These are phyloP conservation scores for Hucho hucho DNA, from an alignment of 2,113 vertebrate genomes.

Conservation along the genomic window DNA sequence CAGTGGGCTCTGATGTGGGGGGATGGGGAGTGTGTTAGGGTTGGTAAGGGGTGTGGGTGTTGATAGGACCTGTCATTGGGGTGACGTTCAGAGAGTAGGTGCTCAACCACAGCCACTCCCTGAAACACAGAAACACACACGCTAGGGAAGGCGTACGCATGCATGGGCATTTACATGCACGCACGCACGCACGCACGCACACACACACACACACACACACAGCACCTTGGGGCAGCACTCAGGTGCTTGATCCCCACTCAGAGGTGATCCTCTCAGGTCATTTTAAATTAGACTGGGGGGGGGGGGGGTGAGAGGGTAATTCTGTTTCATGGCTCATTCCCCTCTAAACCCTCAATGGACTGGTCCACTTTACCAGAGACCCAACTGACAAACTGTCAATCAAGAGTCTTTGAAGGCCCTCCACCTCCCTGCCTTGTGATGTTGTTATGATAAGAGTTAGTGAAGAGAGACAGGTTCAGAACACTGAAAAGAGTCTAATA, in stretches of 20 bases:
- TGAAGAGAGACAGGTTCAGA: background rate
- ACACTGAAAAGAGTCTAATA: background rate
- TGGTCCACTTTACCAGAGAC: conserved; percentile 28
- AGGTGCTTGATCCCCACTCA: background rate
- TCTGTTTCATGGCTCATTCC: conserved; percentile 13
- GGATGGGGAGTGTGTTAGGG: background rate
- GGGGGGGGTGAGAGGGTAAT: background rate
- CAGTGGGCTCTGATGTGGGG: background rate
- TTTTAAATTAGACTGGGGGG: background rate
- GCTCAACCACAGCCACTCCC: background rate
- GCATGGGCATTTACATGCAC: background rate
- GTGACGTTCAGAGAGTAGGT: conserved; percentile 26
- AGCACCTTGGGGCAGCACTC: conserved; percentile 4
- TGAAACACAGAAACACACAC: background rate
- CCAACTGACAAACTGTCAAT: conserved; percentile 48
- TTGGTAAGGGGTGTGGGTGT: background rate
- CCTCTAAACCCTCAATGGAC: conserved; percentile 30
- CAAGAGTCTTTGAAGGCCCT: conserved; percentile 37
- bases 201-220: conserved; percentile 1
- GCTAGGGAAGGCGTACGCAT: no score
- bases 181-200: background rate
- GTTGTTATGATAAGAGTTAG: conserved; percentile 54
- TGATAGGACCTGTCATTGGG: conserved; percentile 25
- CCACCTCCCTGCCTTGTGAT: background rate
- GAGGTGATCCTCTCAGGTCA: background rate